A percentile compares a stretch with the other conserved stretches of the same genome.
Evolutionary conservation across 2,113 vertebrate species (phyloP).

Genomic region (Echinops telfairi): DNA sequence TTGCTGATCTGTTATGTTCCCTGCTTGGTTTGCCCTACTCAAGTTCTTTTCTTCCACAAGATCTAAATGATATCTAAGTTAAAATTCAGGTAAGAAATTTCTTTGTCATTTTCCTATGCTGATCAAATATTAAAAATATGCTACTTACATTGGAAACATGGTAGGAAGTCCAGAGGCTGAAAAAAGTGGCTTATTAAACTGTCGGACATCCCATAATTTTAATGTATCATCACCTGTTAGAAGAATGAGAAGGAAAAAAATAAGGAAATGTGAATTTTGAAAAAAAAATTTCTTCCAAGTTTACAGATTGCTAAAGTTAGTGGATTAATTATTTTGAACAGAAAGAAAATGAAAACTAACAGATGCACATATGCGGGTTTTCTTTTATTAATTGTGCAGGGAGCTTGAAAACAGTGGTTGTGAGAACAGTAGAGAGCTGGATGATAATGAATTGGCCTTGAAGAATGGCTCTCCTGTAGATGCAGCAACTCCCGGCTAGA

Average conservation of each 20-base stretch:
- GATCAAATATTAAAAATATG: constrained; percentile 58
- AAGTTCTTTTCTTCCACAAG: constrained; percentile 39
- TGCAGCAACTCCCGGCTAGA: constrained; percentile 59
- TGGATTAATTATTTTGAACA: not conserved
- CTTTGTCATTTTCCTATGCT: constrained; percentile 24
- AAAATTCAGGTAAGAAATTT: constrained; percentile 40
- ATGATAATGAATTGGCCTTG: constrained; percentile 38
- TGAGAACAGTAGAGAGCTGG: constrained; percentile 26
- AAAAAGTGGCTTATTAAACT: constrained; percentile 95
- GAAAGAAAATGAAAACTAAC: not conserved
- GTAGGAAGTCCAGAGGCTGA: constrained; percentile 91
- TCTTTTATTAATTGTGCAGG: constrained; percentile 40
- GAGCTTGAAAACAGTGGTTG: constrained; percentile 33
- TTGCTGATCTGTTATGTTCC: too few species aligned
- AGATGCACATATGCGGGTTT: constrained; percentile 27
- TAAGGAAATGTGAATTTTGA: constrained; percentile 27
- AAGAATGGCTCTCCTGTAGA: constrained; percentile 69
- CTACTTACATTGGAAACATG: constrained; percentile 95
- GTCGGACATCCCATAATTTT: constrained; percentile 98
- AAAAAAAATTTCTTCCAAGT: constrained; percentile 15
- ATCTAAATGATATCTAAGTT: constrained; percentile 55
- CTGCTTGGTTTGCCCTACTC: not conserved
- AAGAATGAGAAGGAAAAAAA: constrained; percentile 3
- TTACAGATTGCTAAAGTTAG: constrained; percentile 44
- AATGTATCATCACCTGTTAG: constrained; percentile 95